A percentile compares a stretch with the other conserved stretches of the same genome.
phyloP scores from a whole-genome alignment of 2,888 invertebrate species.

The Apomyelois bistriatella region DNA sequence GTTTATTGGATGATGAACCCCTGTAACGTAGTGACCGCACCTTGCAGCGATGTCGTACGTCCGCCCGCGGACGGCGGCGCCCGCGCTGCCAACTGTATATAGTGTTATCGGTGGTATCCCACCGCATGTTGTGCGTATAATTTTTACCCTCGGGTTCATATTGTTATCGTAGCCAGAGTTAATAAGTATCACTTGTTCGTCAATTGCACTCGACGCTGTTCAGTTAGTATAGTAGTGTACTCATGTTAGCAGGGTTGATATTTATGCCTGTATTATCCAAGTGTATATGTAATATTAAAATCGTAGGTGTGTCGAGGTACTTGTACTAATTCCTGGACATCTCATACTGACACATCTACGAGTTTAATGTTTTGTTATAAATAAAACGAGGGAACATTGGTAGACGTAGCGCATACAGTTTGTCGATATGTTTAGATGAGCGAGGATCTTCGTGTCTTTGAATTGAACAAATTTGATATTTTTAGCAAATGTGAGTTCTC shows the following conservation, averaged over 20 bases:
- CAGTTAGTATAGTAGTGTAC: slow-evolving; percentile 62
- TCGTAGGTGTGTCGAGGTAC: slow-evolving; percentile 36
- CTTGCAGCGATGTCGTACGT: not conserved
- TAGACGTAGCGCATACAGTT: slow-evolving; percentile 45
- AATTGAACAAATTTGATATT: slow-evolving; percentile 13
- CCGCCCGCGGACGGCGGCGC: slow-evolving; percentile 4
- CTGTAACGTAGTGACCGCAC: not conserved
- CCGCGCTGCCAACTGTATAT: slow-evolving; percentile 45
- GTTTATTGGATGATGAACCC: not conserved
- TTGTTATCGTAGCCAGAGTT: slow-evolving; percentile 74
- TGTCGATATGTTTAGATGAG: slow-evolving; percentile 22
- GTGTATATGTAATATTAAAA: slow-evolving; percentile 33
- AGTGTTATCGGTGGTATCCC: slow-evolving; percentile 53
- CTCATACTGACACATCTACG: slow-evolving; percentile 34
- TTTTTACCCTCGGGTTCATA: slow-evolving; percentile 63
- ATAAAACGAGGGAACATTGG: slow-evolving; percentile 30
- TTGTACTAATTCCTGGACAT: slow-evolving; percentile 22
- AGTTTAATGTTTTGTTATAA: slow-evolving; percentile 34
- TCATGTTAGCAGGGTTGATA: slow-evolving; percentile 50
- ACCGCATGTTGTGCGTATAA: slow-evolving; percentile 54
- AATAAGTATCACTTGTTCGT: slow-evolving; percentile 77
- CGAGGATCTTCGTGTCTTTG: slow-evolving; percentile 28
- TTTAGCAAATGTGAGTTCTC: not conserved
- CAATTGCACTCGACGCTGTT: slow-evolving; percentile 75
- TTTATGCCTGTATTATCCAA: slow-evolving; percentile 41